Conservation (phyloP, 2,797 vertebrate species). For the Pangasius macronema region DNA sequence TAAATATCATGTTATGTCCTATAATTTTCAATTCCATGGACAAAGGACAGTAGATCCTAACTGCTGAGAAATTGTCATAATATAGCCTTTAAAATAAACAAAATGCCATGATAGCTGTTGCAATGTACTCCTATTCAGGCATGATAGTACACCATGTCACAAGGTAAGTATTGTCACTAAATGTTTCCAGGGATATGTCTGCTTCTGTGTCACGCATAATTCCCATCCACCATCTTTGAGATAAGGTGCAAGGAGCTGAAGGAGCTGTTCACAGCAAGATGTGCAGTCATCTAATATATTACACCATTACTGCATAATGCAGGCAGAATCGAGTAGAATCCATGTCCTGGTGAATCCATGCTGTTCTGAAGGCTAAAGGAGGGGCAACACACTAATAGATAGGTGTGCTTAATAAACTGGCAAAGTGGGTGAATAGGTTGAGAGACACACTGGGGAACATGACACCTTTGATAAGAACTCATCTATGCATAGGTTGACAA, state of each 20-base stretch:
- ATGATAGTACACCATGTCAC: not conserved
- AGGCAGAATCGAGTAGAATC: not conserved
- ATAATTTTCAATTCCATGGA: not conserved
- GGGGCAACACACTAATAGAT: not conserved
- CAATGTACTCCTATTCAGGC: not conserved
- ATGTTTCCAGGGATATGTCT: not conserved
- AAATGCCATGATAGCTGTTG: not conserved
- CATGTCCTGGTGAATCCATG: not conserved
- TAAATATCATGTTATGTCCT: not conserved
- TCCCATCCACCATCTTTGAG: not conserved
- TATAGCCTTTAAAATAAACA: not conserved
- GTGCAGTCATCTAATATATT: not conserved
- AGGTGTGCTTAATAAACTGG: not conserved
- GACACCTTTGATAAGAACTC: not conserved
- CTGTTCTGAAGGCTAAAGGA: not conserved
- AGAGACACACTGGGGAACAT: no score
- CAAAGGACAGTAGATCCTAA: not conserved
- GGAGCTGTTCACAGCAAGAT: not conserved
- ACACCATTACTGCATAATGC: not conserved
- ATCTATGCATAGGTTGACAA: not conserved
- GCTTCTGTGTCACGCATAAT: not conserved
- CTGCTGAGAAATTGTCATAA: not conserved
- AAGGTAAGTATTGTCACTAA: not conserved
- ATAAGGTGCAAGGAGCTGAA: slow-evolving; percentile 9
- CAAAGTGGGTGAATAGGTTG: not conserved